Percentiles rank a stretch among this genome's conserved stretches.
Evolutionary conservation across 2,888 invertebrate genomes (phyloP).

Genomic region (Agrotis exclamationis): DNA sequence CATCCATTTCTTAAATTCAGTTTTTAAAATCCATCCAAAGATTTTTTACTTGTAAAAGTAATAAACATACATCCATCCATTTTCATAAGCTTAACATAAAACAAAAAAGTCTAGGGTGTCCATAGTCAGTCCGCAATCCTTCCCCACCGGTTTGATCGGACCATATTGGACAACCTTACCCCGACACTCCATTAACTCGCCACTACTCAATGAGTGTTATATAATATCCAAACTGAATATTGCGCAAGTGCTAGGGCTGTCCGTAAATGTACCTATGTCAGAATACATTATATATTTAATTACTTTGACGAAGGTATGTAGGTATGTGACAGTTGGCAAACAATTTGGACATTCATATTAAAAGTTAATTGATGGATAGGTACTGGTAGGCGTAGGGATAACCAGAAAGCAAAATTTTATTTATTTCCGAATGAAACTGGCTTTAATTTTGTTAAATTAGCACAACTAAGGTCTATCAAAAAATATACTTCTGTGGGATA

Average conservation of each 20-base stretch:
- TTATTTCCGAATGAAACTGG: neutral
- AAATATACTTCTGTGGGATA: too few relatives aligned
- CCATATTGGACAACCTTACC: constrained; percentile 45
- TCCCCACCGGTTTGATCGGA: neutral
- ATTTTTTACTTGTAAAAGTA: too few relatives aligned
- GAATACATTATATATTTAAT: constrained; percentile 30
- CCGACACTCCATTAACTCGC: constrained; percentile 40
- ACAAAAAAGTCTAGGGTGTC: neutral
- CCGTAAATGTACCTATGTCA: constrained; percentile 26
- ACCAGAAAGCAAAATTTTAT: neutral
- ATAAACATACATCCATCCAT: too few relatives aligned
- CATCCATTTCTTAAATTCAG: too few relatives aligned
- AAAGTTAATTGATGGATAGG: constrained; percentile 18
- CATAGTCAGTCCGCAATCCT: neutral
- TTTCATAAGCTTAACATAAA: too few relatives aligned
- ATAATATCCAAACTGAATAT: constrained; percentile 50
- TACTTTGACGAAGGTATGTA: constrained; percentile 43
- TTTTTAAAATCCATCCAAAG: too few relatives aligned
- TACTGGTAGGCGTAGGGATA: neutral
- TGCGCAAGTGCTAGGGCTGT: constrained; percentile 27
- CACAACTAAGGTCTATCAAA: too few relatives aligned
- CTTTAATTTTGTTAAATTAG: neutral
- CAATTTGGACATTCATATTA: constrained; percentile 22
- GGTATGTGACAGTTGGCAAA: constrained; percentile 19
- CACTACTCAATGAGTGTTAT: constrained; percentile 32